Conservation (phyloP, 1,140 invertebrate genomes). For the Drosophila dunni region DNA sequence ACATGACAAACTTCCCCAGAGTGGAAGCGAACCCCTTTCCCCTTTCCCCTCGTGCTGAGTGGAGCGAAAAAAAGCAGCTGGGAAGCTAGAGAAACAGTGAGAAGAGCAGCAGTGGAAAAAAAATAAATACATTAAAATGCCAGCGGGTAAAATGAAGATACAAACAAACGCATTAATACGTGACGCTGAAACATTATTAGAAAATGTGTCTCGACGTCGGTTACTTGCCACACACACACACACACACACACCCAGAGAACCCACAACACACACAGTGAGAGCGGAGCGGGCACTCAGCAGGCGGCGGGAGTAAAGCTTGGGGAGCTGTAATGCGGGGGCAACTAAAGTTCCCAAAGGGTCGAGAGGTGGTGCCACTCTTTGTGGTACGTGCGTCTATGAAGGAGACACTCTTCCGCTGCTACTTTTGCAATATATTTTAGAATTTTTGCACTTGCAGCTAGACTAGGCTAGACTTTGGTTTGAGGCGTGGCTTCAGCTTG, state of each 20-base stretch:
- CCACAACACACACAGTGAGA: conserved; percentile 9
- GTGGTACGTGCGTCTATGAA: conserved; percentile 70
- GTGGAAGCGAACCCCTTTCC: conserved; percentile 10
- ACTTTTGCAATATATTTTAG: conserved; percentile 78
- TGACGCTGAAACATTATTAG: conserved; percentile 82
- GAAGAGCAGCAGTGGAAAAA: conserved; percentile 26
- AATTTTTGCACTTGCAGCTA: conserved; percentile 64
- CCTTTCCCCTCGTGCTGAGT: background rate
- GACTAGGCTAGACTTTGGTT: conserved; percentile 8
- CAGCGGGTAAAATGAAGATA: conserved; percentile 83
- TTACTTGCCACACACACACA: conserved; percentile 58
- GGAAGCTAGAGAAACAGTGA: background rate
- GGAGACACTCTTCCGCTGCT: conserved; percentile 5
- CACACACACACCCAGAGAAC: no score
- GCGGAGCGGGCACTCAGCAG: conserved; percentile 11
- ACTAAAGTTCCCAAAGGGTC: conserved; percentile 10
- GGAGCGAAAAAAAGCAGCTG: background rate
- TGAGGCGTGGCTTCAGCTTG: background rate
- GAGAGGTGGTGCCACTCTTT: conserved; percentile 15
- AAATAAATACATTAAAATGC: conserved; percentile 82
- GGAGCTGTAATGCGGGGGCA: background rate
- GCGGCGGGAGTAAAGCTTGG: background rate
- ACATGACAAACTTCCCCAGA: conserved; percentile 52
- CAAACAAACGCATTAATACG: conserved; percentile 84
- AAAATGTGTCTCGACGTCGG: conserved; percentile 79